These are phyloP conservation scores for Adelphocoris suturalis DNA, from an alignment of 2,888 invertebrate genomes.

Conservation along the genomic window DNA sequence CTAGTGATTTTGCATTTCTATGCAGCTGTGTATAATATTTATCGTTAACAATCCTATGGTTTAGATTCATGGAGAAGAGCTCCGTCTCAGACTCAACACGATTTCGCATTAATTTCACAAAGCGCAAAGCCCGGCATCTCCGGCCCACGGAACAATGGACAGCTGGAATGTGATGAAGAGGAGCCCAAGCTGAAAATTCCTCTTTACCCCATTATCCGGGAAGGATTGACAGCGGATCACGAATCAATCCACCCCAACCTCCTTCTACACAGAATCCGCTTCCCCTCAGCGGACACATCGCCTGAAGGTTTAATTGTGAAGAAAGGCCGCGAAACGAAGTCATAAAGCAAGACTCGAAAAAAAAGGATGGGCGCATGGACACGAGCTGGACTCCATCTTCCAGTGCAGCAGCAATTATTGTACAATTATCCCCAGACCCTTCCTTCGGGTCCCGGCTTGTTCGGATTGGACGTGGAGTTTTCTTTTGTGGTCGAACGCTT, in stretches of 20 bases:
- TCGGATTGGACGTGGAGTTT: neutral
- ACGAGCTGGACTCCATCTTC: neutral
- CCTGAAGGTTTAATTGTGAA: constrained; percentile 48
- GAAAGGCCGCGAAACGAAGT: constrained; percentile 53
- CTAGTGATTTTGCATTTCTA: no score
- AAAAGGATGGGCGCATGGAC: constrained; percentile 27
- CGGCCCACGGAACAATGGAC: neutral
- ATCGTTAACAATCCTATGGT: no score
- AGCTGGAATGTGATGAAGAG: constrained; percentile 45
- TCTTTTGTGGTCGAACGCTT: constrained; percentile 23
- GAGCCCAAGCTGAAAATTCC: neutral
- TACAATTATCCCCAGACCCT: constrained; percentile 8
- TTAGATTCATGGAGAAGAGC: no score
- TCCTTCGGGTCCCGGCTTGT: neutral
- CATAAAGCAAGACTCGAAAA: constrained; percentile 57
- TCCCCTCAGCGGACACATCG: neutral
- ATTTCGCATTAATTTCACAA: neutral
- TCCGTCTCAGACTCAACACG: neutral
- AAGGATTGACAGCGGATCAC: constrained; percentile 25
- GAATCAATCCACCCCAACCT: constrained; percentile 23
- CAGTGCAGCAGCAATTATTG: constrained; percentile 31
- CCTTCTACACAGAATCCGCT: neutral
- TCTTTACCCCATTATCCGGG: neutral
- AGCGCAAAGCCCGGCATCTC: neutral
- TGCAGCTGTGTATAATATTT: no score